Evolutionary conservation across 2,113 vertebrate genomes (phyloP), one percentile per base, ranked within the genome.

Genomic region (Trichomycterus rosablanca): DNA sequence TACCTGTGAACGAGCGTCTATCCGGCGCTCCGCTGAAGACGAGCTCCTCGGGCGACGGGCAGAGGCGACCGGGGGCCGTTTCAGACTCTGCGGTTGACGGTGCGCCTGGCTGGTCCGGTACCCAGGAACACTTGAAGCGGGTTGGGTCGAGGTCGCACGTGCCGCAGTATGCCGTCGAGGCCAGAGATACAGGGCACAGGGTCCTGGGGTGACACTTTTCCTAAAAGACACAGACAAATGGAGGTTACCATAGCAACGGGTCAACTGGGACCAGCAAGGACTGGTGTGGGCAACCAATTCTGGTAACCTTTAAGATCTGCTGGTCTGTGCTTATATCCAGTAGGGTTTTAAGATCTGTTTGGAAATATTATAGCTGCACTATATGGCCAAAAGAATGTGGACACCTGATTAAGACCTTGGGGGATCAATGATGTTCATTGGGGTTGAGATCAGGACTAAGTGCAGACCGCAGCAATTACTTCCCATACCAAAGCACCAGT

Each of bases 1-100:
- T 88, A 97, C 94, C 93, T 87, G 82, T 88, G 62, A 87, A 92
- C 23, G 85, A 86, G 68, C 80, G 74, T 5, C 37, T 78, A 26
- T 78, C 77, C 60, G 82, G 73, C 32, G 53, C 74, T 63, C 87
- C 89, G 0, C 66, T 81, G 73, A 90, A 88, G 26, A 94, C 57
- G 0, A 71, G 77, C 59, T 94, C 89, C 63, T 94, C 91, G 3
- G 77, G 71, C 14, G 76, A 76, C 1, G 81, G 73, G 49, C 92
- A 97, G 2, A 85, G 43, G 28, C 3, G 60, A 24, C 7, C 22
- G 18, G 39, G 22, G 35, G 7, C 26, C 28, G 22, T 7, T 32
- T 42, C 54, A 28, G 59, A 8, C 18, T 63, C 57, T 7, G 54
- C 3, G 19, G 52, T 14, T n/a, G 40, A 18, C 1, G 42, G 18